Evolutionary conservation across 2,113 vertebrate species (phyloP).

Genomic region (Phyllostomus hastatus): DNA sequence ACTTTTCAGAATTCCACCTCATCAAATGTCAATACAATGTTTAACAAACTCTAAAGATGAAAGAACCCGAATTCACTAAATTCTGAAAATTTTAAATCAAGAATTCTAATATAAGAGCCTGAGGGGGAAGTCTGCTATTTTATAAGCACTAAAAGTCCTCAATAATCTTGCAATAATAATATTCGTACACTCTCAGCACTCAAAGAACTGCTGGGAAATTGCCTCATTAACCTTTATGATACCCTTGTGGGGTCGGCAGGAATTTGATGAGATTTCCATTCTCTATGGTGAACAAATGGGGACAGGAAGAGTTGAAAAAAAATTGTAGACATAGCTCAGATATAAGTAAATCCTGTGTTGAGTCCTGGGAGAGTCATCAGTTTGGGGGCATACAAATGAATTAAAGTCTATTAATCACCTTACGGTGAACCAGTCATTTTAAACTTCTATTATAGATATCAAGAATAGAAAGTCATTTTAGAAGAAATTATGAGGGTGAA

Average conservation of each 20-base stretch:
- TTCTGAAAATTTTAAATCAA: constrained; percentile 40
- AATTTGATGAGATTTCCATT: constrained; percentile 70
- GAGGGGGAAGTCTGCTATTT: constrained; percentile 20
- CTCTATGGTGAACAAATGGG: constrained; percentile 41
- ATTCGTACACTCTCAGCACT: constrained; percentile 32
- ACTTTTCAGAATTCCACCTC: neutral
- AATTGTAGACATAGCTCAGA: constrained; percentile 55
- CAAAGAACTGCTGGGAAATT: constrained; percentile 65
- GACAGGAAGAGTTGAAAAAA: constrained; percentile 48
- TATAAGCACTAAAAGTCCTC: constrained; percentile 22
- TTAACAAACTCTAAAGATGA: neutral
- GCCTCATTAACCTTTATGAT: constrained; percentile 70
- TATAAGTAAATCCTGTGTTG: constrained; percentile 52
- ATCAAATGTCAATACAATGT: constrained; percentile 7
- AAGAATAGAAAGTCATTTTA: neutral
- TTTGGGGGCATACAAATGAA: constrained; percentile 39
- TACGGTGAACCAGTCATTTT: constrained; percentile 17
- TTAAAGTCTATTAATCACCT: constrained; percentile 56
- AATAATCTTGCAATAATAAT: constrained; percentile 41
- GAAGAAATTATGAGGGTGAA: neutral
- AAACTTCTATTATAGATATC: neutral
- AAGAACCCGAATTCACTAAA: neutral
- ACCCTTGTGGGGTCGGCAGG: constrained; percentile 33
- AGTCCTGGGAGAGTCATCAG: constrained; percentile 48
- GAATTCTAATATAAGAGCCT: neutral